Evolutionary conservation across 2,888 invertebrate genomes (phyloP), one percentile per base, ranked within the genome.

Genomic region (Scaptodrosophila latifasciaeformis): DNA sequence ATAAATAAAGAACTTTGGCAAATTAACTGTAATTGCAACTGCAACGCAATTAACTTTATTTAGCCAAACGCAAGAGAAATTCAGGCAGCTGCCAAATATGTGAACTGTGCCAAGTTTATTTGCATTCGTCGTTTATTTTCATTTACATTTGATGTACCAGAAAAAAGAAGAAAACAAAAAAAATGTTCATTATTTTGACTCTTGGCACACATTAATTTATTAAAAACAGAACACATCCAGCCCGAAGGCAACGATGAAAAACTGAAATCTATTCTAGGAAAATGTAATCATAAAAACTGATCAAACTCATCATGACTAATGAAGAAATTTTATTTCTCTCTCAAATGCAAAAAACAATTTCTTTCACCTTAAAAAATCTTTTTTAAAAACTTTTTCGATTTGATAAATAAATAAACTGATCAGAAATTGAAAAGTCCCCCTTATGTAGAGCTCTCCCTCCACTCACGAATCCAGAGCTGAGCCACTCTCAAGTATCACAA

Each of bases 31-130:
- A 66, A 57, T n/a, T n/a, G n/a, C n/a, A n/a, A n/a, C n/a, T n/a
- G n/a, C 66, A 66, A 66, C 64, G 69, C 51, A 66, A 68, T 68
- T 68, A 68, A 68, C 66, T 68, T 68, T 66, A 63, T 63, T 63
- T 59, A 54, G 52, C 48, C 37, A 46, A 30, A 31, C 45, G 42
- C 46, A 35, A 10, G 30, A 19, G 44, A n/a, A n/a, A n/a, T n/a
- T n/a, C n/a, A n/a, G n/a, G 21, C 30, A 48, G 50, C 30, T 29
- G 47, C 29, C 49, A 49, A 62, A 46, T 31, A 12, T 31, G 49
- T 45, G 49, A 62, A 59, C 54, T 62, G 62, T 68, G 67, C 65
- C 67, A 67, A 65, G 66, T 63, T 65, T 65, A 60, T 58, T 58
- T 49, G 39, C 43, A 30, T 5, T n/a, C n/a, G n/a, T n/a, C n/a